Conservation (phyloP, 2,113 vertebrate genomes). For the Albula goreensis region DNA sequence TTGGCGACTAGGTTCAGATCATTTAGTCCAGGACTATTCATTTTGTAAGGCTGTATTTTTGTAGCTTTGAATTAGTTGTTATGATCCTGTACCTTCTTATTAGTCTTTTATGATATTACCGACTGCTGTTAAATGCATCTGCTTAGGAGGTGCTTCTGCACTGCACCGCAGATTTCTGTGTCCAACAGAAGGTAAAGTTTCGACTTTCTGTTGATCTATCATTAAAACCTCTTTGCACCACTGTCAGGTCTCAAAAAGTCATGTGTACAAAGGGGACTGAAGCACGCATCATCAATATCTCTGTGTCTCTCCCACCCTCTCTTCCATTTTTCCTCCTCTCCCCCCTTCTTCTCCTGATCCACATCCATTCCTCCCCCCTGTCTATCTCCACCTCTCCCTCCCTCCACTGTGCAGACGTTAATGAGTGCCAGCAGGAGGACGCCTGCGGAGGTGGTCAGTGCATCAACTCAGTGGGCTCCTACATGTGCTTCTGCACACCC, state of each 20-base stretch:
- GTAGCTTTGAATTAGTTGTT: not conserved
- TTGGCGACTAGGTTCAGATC: not conserved
- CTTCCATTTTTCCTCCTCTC: not conserved
- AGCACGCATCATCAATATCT: not conserved
- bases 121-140: no score
- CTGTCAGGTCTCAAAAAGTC: not conserved
- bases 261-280: not conserved
- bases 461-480: constrained; percentile 89
- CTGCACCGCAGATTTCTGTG: no score
- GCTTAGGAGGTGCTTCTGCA: no score
- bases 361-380: not conserved
- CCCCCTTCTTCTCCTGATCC: not conserved
- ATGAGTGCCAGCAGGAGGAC: constrained; percentile 88
- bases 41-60: not conserved
- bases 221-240: not conserved
- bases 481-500: constrained; percentile 86
- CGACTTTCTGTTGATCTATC: no score
- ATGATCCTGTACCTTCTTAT: no score
- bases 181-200: no score
- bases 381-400: not conserved
- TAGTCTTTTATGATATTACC: no score
- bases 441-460: constrained; percentile 86
- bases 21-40: not conserved
- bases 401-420: constrained; percentile 73
- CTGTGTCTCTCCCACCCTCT: constrained; percentile 10